Conservation (phyloP, 2,888 invertebrate genomes). For the Melipona beecheii region DNA sequence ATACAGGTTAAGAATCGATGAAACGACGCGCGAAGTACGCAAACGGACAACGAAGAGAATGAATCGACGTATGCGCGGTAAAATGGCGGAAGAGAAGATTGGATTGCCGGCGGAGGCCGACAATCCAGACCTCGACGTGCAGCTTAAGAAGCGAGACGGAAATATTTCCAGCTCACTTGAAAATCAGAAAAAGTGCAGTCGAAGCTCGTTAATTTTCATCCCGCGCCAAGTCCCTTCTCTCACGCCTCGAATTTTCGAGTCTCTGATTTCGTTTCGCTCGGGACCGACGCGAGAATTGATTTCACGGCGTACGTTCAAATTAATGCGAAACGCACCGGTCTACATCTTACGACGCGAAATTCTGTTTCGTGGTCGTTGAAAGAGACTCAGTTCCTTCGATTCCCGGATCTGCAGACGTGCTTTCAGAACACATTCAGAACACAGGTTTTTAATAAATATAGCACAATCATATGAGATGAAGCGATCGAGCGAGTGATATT, state of each 20-base stretch:
- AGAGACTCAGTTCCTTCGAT: too few relatives aligned
- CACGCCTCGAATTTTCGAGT: background rate
- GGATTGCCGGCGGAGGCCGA: conserved; percentile 52
- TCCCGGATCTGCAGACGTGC: too few relatives aligned
- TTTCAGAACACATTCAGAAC: too few relatives aligned
- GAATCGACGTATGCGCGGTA: conserved; percentile 38
- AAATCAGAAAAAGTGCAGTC: conserved; percentile 43
- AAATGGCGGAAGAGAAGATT: conserved; percentile 48
- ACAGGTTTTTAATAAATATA: too few relatives aligned
- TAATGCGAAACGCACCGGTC: too few relatives aligned
- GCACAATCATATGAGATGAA: too few relatives aligned
- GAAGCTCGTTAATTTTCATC: conserved; percentile 53
- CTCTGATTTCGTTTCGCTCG: too few relatives aligned
- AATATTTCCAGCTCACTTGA: conserved; percentile 49
- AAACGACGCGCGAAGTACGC: background rate
- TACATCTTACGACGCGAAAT: too few relatives aligned
- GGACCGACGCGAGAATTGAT: background rate
- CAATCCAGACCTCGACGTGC: conserved; percentile 14
- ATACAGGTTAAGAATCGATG: conserved; percentile 33
- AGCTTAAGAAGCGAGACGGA: conserved; percentile 22
- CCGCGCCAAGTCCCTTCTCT: background rate
- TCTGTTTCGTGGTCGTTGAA: too few relatives aligned
- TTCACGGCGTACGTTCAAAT: background rate
- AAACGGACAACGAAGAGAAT: conserved; percentile 34
- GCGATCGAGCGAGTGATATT: too few relatives aligned